Conservation (phyloP, 53 echinoderm and acorn worm genomes). For the Astropecten irregularis region DNA sequence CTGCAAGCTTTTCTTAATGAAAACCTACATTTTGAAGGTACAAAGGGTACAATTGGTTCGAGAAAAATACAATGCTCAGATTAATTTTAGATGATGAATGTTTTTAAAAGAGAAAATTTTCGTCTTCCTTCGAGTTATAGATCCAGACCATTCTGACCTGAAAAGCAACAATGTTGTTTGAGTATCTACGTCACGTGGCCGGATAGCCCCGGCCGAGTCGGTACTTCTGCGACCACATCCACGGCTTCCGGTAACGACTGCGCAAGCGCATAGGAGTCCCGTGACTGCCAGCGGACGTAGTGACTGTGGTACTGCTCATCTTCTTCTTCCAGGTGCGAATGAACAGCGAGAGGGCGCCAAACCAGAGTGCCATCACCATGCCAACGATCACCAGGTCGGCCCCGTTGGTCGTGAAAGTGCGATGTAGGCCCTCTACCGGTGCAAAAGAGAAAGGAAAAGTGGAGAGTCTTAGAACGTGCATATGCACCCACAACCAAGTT, state of each 20-base stretch:
- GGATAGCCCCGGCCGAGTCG: conserved; percentile 34
- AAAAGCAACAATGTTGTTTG: no score
- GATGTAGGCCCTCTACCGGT: conserved; percentile 29
- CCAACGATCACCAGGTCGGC: conserved; percentile 70
- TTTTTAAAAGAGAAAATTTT: no score
- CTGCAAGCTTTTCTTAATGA: no score
- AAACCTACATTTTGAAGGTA: no score
- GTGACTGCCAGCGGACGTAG: not conserved
- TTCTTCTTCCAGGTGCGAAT: conserved; percentile 92
- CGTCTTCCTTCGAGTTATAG: no score
- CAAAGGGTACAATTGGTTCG: no score
- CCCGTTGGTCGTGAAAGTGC: conserved; percentile 36
- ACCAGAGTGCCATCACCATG: conserved; percentile 81
- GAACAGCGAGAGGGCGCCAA: conserved; percentile 75
- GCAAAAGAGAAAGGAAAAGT: not conserved
- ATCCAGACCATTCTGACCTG: no score
- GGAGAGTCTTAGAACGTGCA: no score
- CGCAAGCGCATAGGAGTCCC: conserved; percentile 16
- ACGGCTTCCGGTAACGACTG: conserved; percentile 46
- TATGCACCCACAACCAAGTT: no score
- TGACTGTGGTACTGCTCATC: conserved; percentile 59
- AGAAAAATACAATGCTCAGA: no score
- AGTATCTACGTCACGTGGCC: conserved; percentile 2
- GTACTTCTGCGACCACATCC: conserved; percentile 52
- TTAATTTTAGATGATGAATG: no score